Base-by-base conservation (phyloP, 2,888 invertebrate species). In the Polyommatus iphigenia region DNA sequence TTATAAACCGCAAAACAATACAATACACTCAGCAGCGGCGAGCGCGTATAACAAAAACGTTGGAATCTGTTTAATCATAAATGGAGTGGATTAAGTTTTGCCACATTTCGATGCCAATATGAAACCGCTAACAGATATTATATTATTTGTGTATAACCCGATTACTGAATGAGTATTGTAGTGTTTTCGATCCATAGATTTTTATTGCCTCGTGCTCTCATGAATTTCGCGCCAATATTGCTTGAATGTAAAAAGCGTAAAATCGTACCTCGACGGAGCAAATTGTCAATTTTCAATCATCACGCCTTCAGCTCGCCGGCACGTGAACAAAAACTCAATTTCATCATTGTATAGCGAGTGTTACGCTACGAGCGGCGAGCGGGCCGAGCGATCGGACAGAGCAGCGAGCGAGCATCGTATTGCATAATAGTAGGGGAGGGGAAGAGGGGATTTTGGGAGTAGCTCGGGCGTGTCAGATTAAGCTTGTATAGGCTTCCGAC, bases 261-360 rank as follows among this genome's bases (percentile, higher is more conserved):
- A 67, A 67, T 29, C 32, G 15, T 32, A 67, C 2, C 29, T 15
- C 18, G 67, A 13, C 29, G 29, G 29, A 15, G 15, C 67, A 67
- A 67, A 67, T 67, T 67, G 67, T 6, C 29, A 67, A 67, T 67
- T 67, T 67, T 32, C 29, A 67, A 67, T 67, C 5, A 32, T 18
- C 29, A 15, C 67, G 29, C 67, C 67, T 67, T 67, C 67, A 67
- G 67, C 32, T 29, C 13, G 29, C 67, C 67, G 67, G 18, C 67
- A 67, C 32, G 67, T 67, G 29, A 32, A 67, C 67, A 67, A 67
- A 67, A 67, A 67, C 67, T 15, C 67, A 67, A 32, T 67, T 67
- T 67, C 6, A 18, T 32, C 18, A 67, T 67, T 32, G 67, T 67
- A 67, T 29, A 29, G 29, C 29, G 24, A 1, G 24, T 8, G 7